Evolutionary conservation across 2,113 vertebrate genomes (phyloP), one percentile per base, ranked within the genome.

Genomic region (Epinephelus fuscoguttatus): DNA sequence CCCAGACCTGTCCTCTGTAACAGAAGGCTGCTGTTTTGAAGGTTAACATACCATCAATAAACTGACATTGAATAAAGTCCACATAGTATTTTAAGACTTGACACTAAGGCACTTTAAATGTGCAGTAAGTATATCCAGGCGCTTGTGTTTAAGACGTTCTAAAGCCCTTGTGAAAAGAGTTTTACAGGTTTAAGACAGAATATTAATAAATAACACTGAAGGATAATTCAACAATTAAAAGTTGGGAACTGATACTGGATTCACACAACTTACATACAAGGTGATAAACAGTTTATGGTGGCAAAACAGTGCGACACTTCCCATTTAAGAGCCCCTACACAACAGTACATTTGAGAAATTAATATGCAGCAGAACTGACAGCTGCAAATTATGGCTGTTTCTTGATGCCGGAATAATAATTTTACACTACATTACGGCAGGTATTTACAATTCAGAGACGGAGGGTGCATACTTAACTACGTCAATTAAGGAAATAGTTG

Each of bases 401-500:
- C 82, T 84, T 80, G 72, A 90, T 88, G 82, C 66, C 9, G 71
- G 88, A 80, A 90, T 87, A 89, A 93, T 90, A 86, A 92, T 94
- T 94, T 91, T 90, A 94, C 92, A 91, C 88, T 85, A 93, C 91
- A 93, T 95, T 93, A 94, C 86, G 30, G 90, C 83, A 90, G 89
- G 88, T 93, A 93, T 88, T 90, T 84, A 85, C 89, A 89, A 91
- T 70, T 81, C 82, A 80, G 86, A 89, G 84, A 86, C 62, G 87
- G 85, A 47, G 83, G 91, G 60, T 86, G 90, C 89, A 77, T 91
- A 84, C 91, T 93, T 95, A 94, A 94, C 84, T 89, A 90, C 86
- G 82, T 94, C 94, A 95, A 95, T 95, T 95, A 94, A 93, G 83
- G 60, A 91, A 91, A 88, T 91, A 86, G 74, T 93, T 86, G 90